A percentile compares a stretch with the other conserved stretches of the same genome.
These are phyloP conservation scores for Zosterops pallidus DNA, from an alignment of 2,113 vertebrate species.

Conservation along the genomic window DNA sequence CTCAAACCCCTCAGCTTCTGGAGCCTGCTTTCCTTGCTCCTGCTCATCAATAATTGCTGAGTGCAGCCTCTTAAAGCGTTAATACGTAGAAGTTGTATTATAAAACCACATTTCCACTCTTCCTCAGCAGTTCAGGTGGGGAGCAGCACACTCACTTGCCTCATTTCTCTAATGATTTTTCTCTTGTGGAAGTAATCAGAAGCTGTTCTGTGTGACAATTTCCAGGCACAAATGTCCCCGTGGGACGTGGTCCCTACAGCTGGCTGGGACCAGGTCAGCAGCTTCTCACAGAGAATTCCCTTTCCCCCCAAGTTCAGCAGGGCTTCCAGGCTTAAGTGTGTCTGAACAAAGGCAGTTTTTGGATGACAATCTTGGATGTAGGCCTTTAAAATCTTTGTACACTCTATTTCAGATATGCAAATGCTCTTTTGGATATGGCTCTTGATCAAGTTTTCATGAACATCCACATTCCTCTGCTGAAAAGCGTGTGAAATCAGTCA, in stretches of 20 bases:
- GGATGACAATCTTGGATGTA: constrained; percentile 33
- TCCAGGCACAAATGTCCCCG: neutral
- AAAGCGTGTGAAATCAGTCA: constrained; percentile 57
- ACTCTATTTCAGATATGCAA: constrained; percentile 59
- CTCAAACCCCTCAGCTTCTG: neutral
- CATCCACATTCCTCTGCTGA: constrained; percentile 35
- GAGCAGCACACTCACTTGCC: rapidly evolving
- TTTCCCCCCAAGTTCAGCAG: neutral
- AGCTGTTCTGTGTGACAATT: neutral
- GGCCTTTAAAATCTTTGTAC: constrained; percentile 56
- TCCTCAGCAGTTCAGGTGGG: neutral
- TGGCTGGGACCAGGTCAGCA: neutral
- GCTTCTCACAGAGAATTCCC: neutral
- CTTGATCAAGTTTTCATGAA: constrained; percentile 64
- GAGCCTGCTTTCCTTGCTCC: neutral
- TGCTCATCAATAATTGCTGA: neutral
- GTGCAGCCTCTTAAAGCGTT: neutral
- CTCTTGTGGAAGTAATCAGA: too few species aligned
- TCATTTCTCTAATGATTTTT: neutral
- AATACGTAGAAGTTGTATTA: rapidly evolving
- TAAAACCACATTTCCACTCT: neutral
- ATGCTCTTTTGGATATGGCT: constrained; percentile 44
- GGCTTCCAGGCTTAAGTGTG: neutral
- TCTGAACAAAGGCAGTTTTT: constrained; percentile 29
- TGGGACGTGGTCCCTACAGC: neutral